phyloP scores from a whole-genome alignment of 2,113 vertebrate species.

The Pelecanus crispus region DNA sequence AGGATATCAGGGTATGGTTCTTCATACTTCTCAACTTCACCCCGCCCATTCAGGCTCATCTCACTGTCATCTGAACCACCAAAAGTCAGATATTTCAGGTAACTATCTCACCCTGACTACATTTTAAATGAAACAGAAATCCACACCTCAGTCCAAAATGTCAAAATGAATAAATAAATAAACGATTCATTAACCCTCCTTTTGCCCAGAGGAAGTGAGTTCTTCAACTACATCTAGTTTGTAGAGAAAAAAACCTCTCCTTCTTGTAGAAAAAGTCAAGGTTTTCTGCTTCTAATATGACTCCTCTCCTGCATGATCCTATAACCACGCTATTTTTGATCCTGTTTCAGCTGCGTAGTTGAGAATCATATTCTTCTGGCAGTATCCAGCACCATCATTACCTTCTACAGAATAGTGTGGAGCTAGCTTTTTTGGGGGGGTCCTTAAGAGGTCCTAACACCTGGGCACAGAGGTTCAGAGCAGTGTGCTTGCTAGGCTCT shows the following conservation, averaged over 20 bases:
- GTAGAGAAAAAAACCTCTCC: neutral
- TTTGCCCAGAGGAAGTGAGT: neutral
- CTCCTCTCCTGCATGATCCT: neutral
- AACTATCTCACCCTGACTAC: neutral
- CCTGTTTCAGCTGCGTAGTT: neutral
- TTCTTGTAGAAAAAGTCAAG: neutral
- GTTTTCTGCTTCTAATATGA: neutral
- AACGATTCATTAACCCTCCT: neutral
- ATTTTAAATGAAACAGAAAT: neutral
- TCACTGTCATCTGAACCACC: neutral
- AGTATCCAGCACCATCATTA: neutral
- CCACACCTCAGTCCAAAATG: neutral
- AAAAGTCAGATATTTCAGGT: neutral
- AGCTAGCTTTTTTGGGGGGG: neutral
- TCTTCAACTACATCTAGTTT: neutral
- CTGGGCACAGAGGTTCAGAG: neutral
- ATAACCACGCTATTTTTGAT: neutral
- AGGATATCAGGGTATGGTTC: neutral
- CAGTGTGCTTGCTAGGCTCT: neutral
- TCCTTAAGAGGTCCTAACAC: neutral
- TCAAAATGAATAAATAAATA: neutral
- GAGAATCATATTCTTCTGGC: neutral
- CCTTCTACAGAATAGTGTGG: neutral
- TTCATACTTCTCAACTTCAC: neutral
- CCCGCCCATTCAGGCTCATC: neutral